Conservation (phyloP, 2,888 invertebrate species). For the Pandemis heparana region DNA sequence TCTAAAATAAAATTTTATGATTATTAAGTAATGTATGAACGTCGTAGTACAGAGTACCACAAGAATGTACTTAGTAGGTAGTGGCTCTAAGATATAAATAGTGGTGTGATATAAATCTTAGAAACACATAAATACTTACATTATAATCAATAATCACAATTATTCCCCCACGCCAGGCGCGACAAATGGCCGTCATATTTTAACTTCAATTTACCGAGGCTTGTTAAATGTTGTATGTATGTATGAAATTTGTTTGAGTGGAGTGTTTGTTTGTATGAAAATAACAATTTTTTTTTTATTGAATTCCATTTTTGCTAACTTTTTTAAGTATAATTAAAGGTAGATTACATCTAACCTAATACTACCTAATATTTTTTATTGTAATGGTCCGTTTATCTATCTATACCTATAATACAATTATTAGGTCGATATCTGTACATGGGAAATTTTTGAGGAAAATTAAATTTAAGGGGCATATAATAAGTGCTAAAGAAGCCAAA, state of each 20-base stretch:
- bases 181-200: conserved; percentile 52
- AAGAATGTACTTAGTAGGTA: neutral
- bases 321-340: too few species aligned
- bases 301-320: neutral
- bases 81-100: conserved; percentile 20
- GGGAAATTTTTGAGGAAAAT: too few species aligned
- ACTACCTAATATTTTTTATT: too few species aligned
- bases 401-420: too few species aligned
- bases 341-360: too few species aligned
- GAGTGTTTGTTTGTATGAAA: conserved; percentile 20
- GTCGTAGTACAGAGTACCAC: too few species aligned
- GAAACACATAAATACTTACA: conserved; percentile 31
- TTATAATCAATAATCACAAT: conserved; percentile 41
- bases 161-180: conserved; percentile 37
- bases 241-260: conserved; percentile 5
- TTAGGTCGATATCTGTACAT: too few species aligned
- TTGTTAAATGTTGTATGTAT: conserved; percentile 12
- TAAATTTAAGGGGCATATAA: too few species aligned
- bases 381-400: too few species aligned
- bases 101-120: conserved; percentile 16
- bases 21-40: too few species aligned
- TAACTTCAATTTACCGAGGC: conserved; percentile 36
- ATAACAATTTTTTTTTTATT: neutral
- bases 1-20: too few species aligned
- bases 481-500: too few species aligned